Conservation (phyloP, 2,113 vertebrate genomes). For the Phylloscopus trochiloides region DNA sequence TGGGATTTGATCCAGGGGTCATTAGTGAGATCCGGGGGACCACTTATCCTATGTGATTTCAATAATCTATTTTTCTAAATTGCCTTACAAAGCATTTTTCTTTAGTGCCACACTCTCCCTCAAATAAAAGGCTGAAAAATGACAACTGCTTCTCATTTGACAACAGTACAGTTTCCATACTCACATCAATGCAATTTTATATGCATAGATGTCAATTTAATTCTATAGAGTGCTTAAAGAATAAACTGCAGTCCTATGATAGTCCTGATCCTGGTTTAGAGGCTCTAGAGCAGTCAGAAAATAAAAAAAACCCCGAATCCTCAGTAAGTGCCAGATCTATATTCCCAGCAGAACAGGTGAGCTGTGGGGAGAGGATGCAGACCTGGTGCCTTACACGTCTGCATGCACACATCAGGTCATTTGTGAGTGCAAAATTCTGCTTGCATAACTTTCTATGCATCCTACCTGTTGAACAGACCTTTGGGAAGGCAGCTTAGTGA, state of each 20-base stretch:
- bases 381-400: not conserved
- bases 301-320: not conserved
- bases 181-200: not conserved
- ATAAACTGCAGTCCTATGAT: not conserved
- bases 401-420: rapidly evolving
- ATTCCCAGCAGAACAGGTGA: not conserved
- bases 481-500: not conserved
- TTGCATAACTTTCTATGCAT: not conserved
- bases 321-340: not conserved
- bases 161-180: not conserved
- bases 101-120: not conserved
- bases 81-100: not conserved
- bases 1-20: not conserved
- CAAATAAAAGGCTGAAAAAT: not conserved
- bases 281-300: not conserved
- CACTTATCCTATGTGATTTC: not conserved
- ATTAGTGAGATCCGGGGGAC: not conserved
- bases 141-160: not conserved
- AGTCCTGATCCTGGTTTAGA: not conserved
- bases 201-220: not conserved
- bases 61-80: not conserved
- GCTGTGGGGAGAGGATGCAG: not conserved
- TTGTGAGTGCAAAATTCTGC: not conserved
- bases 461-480: not conserved
- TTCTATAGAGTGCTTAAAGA: not conserved